These are phyloP conservation scores for Cyprinodon tularosa DNA, from an alignment of 2,113 vertebrate species.

Conservation along the genomic window DNA sequence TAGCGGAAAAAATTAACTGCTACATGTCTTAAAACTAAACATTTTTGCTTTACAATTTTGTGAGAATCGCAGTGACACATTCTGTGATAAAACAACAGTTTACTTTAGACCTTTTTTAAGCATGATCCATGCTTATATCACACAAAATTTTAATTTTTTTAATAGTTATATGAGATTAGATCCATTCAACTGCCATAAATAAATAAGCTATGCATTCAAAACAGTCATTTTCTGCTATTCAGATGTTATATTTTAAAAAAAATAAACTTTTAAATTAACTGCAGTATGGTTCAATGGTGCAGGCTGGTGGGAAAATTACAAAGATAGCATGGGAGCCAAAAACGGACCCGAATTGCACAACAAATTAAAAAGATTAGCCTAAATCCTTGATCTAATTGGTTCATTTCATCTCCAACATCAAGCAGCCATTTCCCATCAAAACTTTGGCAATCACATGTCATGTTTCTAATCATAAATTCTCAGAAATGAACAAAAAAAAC, in stretches of 20 bases:
- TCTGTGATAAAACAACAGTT: too few species aligned
- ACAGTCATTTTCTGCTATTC: constrained; percentile 10
- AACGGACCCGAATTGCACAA: constrained; percentile 38
- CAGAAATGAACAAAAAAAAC: constrained; percentile 58
- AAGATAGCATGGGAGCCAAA: constrained; percentile 28
- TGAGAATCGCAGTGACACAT: too few species aligned
- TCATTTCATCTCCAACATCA: constrained; percentile 37
- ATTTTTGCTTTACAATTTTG: too few species aligned
- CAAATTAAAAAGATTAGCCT: constrained; percentile 46
- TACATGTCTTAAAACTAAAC: neutral
- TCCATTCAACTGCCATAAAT: constrained; percentile 8
- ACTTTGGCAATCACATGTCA: constrained; percentile 67
- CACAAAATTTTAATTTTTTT: constrained; percentile 1
- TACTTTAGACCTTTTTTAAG: too few species aligned
- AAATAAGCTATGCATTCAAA: neutral
- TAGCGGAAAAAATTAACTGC: neutral
- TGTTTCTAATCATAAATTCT: constrained; percentile 59
- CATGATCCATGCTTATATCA: neutral
- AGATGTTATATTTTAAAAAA: neutral
- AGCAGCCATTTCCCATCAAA: constrained; percentile 66
- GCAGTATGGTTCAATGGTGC: constrained; percentile 17
- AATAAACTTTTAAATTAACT: constrained; percentile 3
- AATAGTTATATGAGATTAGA: neutral
- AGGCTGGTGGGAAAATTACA: constrained; percentile 19
- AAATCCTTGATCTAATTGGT: constrained; percentile 48